Evolutionary conservation across 2,797 vertebrate species (phyloP).

Genomic region (Adelosebastes latens): DNA sequence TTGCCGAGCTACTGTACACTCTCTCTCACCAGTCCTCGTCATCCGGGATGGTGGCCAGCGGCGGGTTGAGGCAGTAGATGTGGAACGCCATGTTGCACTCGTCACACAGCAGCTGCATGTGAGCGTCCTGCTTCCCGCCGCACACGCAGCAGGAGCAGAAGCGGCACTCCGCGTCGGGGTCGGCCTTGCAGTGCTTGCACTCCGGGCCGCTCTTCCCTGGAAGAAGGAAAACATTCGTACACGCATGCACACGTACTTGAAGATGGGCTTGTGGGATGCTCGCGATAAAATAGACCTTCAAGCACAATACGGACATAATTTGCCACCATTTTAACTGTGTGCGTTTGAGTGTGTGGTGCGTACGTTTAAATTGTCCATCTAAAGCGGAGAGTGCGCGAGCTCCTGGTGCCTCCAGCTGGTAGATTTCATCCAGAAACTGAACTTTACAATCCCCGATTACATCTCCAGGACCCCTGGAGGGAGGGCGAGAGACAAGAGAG

Average conservation of each 20-base stretch:
- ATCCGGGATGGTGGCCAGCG: slow-evolving; percentile 94
- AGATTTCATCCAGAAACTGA: slow-evolving; percentile 95
- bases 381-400: slow-evolving; percentile 88
- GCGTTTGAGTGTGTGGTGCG: slow-evolving; percentile 32
- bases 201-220: slow-evolving; percentile 97
- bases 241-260: not conserved
- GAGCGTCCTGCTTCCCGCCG: slow-evolving; percentile 96
- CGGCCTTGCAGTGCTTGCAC: slow-evolving; percentile 97
- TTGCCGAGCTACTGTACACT: not conserved
- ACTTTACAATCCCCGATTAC: slow-evolving; percentile 94
- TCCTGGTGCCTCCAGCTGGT: slow-evolving; percentile 95
- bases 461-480: slow-evolving; percentile 89
- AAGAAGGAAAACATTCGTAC: not conserved
- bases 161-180: slow-evolving; percentile 93
- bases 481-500: not conserved
- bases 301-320: not conserved
- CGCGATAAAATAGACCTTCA: not conserved
- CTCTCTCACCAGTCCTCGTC: slow-evolving; percentile 96
- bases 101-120: slow-evolving; percentile 98
- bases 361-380: slow-evolving; percentile 98
- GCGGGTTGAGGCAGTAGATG: slow-evolving; percentile 98
- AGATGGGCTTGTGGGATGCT: not conserved
- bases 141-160: slow-evolving; percentile 97
- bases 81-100: slow-evolving; percentile 99
- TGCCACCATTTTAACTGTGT: not conserved